Conservation (phyloP, 2,888 invertebrate species). For the Melinaea menophilus region DNA sequence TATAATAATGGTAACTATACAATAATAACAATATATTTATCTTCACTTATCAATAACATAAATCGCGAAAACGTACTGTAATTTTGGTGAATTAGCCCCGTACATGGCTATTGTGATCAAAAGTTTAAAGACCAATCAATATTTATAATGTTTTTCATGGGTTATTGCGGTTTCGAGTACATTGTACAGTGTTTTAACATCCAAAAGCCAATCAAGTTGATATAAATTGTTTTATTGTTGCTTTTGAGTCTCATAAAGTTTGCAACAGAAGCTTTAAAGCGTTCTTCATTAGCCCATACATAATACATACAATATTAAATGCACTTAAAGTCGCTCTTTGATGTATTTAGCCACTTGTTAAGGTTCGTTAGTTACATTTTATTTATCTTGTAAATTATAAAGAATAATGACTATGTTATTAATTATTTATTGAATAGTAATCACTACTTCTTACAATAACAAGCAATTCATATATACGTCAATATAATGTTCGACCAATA, state of each 20-base stretch:
- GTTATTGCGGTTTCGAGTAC: constrained; percentile 54
- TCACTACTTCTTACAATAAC: background rate
- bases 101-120: constrained; percentile 14
- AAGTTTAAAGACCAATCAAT: constrained; percentile 62
- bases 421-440: background rate
- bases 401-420: background rate
- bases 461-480: constrained; percentile 29
- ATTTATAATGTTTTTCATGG: constrained; percentile 68
- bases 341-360: constrained; percentile 18
- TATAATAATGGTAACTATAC: too few species aligned
- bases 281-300: constrained; percentile 28
- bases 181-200: constrained; percentile 52
- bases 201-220: constrained; percentile 64
- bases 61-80: constrained; percentile 29
- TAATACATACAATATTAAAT: constrained; percentile 31
- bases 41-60: too few species aligned
- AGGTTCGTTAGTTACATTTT: constrained; percentile 10
- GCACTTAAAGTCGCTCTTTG: constrained; percentile 27
- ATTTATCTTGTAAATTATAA: constrained; percentile 1
- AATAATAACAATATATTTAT: too few species aligned
- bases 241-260: constrained; percentile 52
- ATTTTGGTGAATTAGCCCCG: background rate
- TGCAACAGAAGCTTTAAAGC: constrained; percentile 35
- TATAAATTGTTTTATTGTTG: constrained; percentile 65
- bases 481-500: too few species aligned